A percentile compares a stretch with the other conserved stretches of the same genome.
phyloP scores from a whole-genome alignment of 2,113 vertebrate species.

The Dasyornis broadbenti region DNA sequence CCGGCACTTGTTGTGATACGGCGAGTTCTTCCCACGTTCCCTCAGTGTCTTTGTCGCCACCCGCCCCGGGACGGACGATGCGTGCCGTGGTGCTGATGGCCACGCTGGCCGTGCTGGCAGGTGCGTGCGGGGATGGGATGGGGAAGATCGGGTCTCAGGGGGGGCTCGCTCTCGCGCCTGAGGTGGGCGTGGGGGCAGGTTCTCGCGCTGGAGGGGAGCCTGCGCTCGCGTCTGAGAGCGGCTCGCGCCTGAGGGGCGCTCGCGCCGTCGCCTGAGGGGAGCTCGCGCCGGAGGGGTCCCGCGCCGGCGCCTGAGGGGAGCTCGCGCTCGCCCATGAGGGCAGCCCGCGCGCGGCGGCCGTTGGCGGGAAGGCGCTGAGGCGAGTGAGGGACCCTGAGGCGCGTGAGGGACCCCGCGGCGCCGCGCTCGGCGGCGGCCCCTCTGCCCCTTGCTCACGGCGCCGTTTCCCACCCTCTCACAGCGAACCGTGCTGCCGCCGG shows the following conservation, averaged over 20 bases:
- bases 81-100: not conserved
- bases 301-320: too few relatives aligned
- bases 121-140: not conserved
- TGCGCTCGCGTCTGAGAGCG: too few relatives aligned
- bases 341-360: too few relatives aligned
- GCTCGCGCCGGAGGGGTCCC: not conserved
- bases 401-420: not conserved
- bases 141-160: too few relatives aligned
- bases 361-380: not conserved
- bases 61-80: not conserved
- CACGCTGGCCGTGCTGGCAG: conserved; percentile 4
- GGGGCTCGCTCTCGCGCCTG: not conserved
- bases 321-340: not conserved
- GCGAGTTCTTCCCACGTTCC: not conserved
- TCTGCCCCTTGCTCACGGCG: not conserved
- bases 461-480: not conserved
- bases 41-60: not conserved
- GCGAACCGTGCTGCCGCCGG: not conserved
- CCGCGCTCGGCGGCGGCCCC: not conserved
- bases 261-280: too few relatives aligned
- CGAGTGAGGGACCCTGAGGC: not conserved
- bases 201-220: too few relatives aligned
- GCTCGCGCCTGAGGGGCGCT: not conserved
- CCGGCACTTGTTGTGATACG: not conserved
- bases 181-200: too few relatives aligned